Percentiles rank a stretch among this genome's conserved stretches.
These are phyloP conservation scores for Bursaphelenchus okinawaensis DNA, from an alignment of 2,888 invertebrate genomes.

Conservation along the genomic window DNA sequence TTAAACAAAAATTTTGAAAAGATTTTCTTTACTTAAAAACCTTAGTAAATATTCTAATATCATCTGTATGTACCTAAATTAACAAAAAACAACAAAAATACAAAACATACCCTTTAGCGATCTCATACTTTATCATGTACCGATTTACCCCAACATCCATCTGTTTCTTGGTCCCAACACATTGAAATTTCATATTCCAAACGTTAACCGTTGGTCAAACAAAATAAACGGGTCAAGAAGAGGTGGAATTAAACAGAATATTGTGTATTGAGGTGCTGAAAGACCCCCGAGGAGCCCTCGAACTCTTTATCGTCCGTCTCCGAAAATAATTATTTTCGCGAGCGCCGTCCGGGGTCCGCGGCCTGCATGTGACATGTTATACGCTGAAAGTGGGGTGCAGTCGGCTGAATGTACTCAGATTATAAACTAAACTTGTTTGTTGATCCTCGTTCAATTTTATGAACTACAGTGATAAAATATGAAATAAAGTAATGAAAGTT, in stretches of 20 bases:
- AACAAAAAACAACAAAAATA: not conserved
- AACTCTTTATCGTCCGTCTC: too few species aligned
- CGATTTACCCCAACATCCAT: conserved; percentile 14
- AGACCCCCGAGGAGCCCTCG: not conserved
- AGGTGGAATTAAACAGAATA: not conserved
- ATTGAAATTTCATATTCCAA: conserved; percentile 1
- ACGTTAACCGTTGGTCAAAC: not conserved
- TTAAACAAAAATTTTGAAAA: not conserved
- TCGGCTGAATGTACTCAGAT: too few species aligned
- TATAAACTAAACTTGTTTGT: too few species aligned
- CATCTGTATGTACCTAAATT: too few species aligned
- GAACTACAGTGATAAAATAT: too few species aligned
- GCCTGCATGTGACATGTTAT: too few species aligned
- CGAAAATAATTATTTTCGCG: too few species aligned
- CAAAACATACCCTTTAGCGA: conserved; percentile 17
- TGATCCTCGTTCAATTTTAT: too few species aligned
- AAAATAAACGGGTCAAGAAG: not conserved
- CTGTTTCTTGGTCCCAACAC: conserved; percentile 7
- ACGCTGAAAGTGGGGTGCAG: too few species aligned
- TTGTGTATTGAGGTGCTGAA: not conserved
- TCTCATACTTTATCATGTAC: conserved; percentile 8
- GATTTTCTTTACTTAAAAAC: not conserved
- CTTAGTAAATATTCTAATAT: too few species aligned
- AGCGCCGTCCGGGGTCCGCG: too few species aligned
- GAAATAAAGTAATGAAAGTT: too few species aligned